Conservation (phyloP, 2,888 invertebrate genomes). For the Phorcus lineatus region DNA sequence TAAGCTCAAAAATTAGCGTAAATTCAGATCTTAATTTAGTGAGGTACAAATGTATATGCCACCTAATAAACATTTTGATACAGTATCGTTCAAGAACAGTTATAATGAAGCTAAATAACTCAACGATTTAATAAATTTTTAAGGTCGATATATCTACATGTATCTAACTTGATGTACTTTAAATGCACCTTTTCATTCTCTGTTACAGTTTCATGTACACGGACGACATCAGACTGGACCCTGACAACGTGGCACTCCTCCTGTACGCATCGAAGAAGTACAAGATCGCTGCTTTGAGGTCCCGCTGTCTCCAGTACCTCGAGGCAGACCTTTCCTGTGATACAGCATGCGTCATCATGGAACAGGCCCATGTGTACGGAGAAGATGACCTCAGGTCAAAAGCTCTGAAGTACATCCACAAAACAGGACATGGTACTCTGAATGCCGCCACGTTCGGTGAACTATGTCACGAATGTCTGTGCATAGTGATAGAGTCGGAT, state of each 20-base stretch:
- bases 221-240: slow-evolving; percentile 79
- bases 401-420: slow-evolving; percentile 82
- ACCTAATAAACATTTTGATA: too few relatives aligned
- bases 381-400: slow-evolving; percentile 80
- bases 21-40: too few relatives aligned
- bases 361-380: slow-evolving; percentile 54
- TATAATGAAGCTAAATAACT: too few relatives aligned
- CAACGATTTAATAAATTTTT: too few relatives aligned
- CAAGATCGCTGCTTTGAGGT: slow-evolving; percentile 83
- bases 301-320: slow-evolving; percentile 82
- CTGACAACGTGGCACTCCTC: slow-evolving; percentile 81
- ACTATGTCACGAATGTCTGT: slow-evolving; percentile 81
- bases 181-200: too few relatives aligned
- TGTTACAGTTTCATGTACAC: slow-evolving; percentile 81
- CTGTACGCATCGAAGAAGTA: slow-evolving; percentile 86
- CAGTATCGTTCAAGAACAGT: too few relatives aligned
- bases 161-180: too few relatives aligned
- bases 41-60: too few relatives aligned
- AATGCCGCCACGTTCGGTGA: slow-evolving; percentile 79
- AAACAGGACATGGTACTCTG: slow-evolving; percentile 79
- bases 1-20: too few relatives aligned
- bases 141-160: too few relatives aligned
- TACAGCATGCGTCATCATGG: slow-evolving; percentile 77
- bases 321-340: slow-evolving; percentile 81
- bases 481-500: slow-evolving; percentile 82